Evolutionary conservation across 1,140 invertebrate genomes (phyloP), one percentile per base, ranked within the genome.

Genomic region (Halesus radiatus): DNA sequence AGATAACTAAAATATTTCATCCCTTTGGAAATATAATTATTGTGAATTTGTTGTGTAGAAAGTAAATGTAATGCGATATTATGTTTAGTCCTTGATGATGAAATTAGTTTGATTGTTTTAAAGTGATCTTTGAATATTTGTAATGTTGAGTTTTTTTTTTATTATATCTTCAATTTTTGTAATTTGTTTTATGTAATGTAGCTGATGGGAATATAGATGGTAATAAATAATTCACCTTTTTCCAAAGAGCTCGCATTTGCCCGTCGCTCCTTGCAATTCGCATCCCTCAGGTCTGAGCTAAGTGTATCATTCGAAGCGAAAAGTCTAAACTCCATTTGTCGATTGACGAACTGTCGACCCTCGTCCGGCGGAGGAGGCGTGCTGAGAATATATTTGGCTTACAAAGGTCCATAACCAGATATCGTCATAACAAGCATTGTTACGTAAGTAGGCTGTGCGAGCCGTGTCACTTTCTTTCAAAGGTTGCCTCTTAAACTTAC

Each of bases 301-400:
- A 50, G 66, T 70, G 66, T 77, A 77, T 79, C 80, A 56, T 37
- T 52, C 15, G 29, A 50, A 64, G 78, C 37, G 81, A 77, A 76
- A 81, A 81, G 78, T 79, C 74, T 53, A 76, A 82, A 82, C 81
- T 82, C 77, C 53, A 79, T 82, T 79, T 77, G 77, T 66, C 81
- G 81, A 82, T 82, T 82, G 81, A 82, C 81, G 81, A 74, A 82
- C 81, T 82, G 81, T 82, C 81, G 81, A 82, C 81, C 81, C 81
- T 82, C 81, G 72, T 82, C 78, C 45, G 26, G 22, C 29, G n/a
- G 32, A 20, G 74, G 22, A 74, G 16, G 74, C 81, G 81, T 82
- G 81, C 73, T 20, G 20, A 15, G 81, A 82, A 82, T 82, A 82
- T 72, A 26, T 45, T 32, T 62, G 58, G 32, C 76, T 26, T 53